These are phyloP conservation scores for Caenorhabditis macrosperma DNA, from an alignment of 2,888 invertebrate species.

Conservation along the genomic window DNA sequence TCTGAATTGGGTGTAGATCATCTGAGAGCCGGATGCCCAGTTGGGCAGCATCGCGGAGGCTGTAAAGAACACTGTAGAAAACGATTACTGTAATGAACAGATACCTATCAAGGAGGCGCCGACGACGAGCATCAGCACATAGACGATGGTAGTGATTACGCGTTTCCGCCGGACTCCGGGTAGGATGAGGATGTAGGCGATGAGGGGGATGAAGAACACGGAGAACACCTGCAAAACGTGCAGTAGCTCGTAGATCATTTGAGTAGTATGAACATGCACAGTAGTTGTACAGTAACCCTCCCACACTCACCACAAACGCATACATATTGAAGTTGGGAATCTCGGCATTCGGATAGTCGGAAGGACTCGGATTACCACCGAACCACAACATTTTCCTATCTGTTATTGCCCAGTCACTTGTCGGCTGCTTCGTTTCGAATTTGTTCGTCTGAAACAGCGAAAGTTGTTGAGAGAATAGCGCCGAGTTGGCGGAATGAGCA, in stretches of 20 bases:
- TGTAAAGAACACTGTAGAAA: constrained; percentile 51
- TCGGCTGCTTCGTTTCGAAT: constrained; percentile 31
- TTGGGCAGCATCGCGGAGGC: constrained; percentile 73
- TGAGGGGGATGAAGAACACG: constrained; percentile 73
- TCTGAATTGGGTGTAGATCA: constrained; percentile 74
- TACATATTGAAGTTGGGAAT: constrained; percentile 63
- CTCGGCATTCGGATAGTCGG: constrained; percentile 65
- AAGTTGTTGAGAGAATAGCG: not conserved
- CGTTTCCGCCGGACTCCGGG: constrained; percentile 77
- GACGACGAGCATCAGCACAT: constrained; percentile 72
- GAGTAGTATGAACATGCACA: not conserved
- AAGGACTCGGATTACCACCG: constrained; percentile 69
- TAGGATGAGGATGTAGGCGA: constrained; percentile 77
- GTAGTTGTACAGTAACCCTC: too few species aligned
- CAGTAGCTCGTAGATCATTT: not conserved
- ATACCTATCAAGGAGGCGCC: constrained; percentile 74
- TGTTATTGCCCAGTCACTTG: too few species aligned
- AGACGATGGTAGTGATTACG: constrained; percentile 70
- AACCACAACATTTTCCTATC: constrained; percentile 61
- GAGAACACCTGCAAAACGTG: constrained; percentile 62
- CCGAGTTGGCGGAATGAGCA: not conserved
- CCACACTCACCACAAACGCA: constrained; percentile 63
- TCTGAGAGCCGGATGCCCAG: constrained; percentile 75
- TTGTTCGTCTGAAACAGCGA: constrained; percentile 21
- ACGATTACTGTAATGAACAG: not conserved